Conservation (phyloP, 1,140 invertebrate species). For the Panagrolaimus sp. region DNA sequence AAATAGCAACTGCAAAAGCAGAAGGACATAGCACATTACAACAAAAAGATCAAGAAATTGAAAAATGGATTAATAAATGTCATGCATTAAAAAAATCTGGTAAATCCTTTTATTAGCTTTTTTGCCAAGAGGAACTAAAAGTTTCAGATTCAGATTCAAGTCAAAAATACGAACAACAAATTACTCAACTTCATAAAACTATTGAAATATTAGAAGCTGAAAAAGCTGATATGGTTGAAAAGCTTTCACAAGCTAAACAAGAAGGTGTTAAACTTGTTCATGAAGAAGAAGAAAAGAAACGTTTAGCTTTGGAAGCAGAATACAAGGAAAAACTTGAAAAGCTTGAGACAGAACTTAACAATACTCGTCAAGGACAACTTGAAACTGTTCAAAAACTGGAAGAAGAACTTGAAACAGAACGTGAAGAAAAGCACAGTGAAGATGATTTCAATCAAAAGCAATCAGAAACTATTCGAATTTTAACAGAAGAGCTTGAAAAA, state of each 20-base stretch:
- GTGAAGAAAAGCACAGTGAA: neutral
- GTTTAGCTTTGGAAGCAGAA: constrained; percentile 19
- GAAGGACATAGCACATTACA: constrained; percentile 43
- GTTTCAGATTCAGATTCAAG: constrained; percentile 44
- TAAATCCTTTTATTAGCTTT: neutral
- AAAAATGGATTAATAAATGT: constrained; percentile 44
- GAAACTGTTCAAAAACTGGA: neutral
- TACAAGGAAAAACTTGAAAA: constrained; percentile 23
- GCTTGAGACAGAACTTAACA: constrained; percentile 15
- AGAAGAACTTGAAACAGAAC: neutral
- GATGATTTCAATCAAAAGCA: neutral
- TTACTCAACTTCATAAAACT: constrained; percentile 31
- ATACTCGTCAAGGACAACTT: constrained; percentile 6
- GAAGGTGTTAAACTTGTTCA: constrained; percentile 52
- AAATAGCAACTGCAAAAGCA: constrained; percentile 43
- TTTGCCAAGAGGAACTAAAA: neutral
- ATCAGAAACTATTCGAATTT: neutral
- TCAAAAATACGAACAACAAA: constrained; percentile 36
- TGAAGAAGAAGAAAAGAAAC: constrained; percentile 47
- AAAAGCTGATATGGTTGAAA: constrained; percentile 54
- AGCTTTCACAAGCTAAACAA: constrained; percentile 51
- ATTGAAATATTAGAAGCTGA: constrained; percentile 46
- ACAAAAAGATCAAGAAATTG: constrained; percentile 47
- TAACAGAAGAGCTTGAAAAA: neutral
- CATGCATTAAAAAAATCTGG: constrained; percentile 36